phyloP scores from a whole-genome alignment of 2,113 vertebrate genomes.

The Caloenas nicobarica region DNA sequence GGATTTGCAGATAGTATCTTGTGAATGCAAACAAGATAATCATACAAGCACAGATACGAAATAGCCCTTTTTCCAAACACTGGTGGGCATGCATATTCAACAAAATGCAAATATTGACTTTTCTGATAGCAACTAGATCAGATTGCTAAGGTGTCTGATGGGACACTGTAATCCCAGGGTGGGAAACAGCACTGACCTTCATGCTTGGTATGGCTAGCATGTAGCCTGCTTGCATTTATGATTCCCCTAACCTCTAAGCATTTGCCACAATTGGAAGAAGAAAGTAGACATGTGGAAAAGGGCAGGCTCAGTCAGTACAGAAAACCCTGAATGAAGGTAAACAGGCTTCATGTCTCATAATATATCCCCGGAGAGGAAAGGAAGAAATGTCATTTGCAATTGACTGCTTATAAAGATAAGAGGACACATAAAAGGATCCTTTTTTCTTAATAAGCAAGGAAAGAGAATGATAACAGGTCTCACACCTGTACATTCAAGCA shows the following conservation, averaged over 20 bases:
- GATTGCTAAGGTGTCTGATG: conserved; percentile 62
- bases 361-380: conserved; percentile 27
- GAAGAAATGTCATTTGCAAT: conserved; percentile 28
- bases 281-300: conserved; percentile 61
- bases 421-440: not conserved
- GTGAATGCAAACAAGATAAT: conserved; percentile 77
- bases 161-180: conserved; percentile 47
- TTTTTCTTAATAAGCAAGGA: not conserved
- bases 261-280: conserved; percentile 44
- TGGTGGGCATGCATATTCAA: conserved; percentile 80
- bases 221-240: conserved; percentile 56
- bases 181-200: conserved; percentile 56
- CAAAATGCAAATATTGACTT: conserved; percentile 85
- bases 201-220: not conserved
- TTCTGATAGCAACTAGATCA: conserved; percentile 71
- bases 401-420: conserved; percentile 31
- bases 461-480: not conserved
- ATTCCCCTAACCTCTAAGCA: conserved; percentile 59
- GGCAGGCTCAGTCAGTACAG: conserved; percentile 14
- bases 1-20: conserved; percentile 71
- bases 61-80: conserved; percentile 67
- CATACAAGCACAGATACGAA: conserved; percentile 67
- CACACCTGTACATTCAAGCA: not conserved
- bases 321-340: conserved; percentile 56
- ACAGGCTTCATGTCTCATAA: conserved; percentile 29